Conservation (phyloP, 2,888 invertebrate genomes). For the Hypena proboscidalis region DNA sequence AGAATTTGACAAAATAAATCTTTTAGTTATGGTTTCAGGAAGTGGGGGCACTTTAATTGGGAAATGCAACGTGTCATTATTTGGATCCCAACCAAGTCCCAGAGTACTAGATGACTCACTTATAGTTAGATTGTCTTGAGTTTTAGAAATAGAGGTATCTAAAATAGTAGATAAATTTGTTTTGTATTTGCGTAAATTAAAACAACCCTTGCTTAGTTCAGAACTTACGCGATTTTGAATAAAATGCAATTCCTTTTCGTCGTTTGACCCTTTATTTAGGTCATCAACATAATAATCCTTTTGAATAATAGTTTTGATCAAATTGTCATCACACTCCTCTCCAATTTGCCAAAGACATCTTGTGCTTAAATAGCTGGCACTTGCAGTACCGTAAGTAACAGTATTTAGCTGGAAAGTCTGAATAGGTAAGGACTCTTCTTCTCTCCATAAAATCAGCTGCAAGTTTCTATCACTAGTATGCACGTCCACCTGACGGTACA, state of each 20-base stretch:
- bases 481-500: slow-evolving; percentile 28
- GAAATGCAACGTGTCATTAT: not conserved
- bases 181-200: too few relatives aligned
- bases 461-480: not conserved
- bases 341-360: not conserved
- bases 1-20: slow-evolving; percentile 1
- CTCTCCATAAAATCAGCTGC: not conserved
- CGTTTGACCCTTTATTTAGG: not conserved
- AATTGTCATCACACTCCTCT: not conserved
- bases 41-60: not conserved
- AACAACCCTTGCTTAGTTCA: too few relatives aligned
- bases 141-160: too few relatives aligned
- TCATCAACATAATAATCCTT: not conserved
- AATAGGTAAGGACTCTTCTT: not conserved
- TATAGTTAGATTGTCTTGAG: not conserved
- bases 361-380: not conserved
- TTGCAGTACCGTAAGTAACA: not conserved
- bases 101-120: not conserved
- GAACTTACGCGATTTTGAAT: too few relatives aligned
- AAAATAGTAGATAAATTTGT: too few relatives aligned
- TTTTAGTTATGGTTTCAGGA: not conserved
- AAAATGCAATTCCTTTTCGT: not conserved
- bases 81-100: not conserved
- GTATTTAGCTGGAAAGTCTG: not conserved
- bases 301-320: not conserved